Evolutionary conservation across 2,888 invertebrate species (phyloP).

Genomic region (Lapara coniferarum): DNA sequence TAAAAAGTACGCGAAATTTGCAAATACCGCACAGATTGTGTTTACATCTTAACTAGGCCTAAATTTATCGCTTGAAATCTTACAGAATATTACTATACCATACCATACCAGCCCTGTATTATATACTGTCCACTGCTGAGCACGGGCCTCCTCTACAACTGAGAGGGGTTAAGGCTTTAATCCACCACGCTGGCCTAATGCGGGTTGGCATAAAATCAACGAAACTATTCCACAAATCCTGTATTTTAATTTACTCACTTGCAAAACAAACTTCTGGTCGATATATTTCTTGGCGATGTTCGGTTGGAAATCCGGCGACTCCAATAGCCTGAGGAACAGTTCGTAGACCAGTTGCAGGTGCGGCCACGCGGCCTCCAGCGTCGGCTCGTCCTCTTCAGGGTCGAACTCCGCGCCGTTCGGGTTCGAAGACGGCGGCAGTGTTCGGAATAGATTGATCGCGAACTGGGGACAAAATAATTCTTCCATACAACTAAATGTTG

Average conservation of each 20-base stretch:
- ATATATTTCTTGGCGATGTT: constrained; percentile 96
- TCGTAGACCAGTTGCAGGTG: constrained; percentile 93
- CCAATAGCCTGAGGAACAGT: constrained; percentile 91
- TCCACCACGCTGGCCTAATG: too few species aligned
- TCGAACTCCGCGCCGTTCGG: constrained; percentile 95
- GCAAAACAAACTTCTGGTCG: constrained; percentile 97
- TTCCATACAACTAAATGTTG: too few species aligned
- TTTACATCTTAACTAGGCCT: too few species aligned
- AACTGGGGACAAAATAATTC: constrained; percentile 80
- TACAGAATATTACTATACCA: too few species aligned
- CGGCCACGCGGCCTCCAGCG: constrained; percentile 97
- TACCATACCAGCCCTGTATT: too few species aligned
- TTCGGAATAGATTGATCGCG: constrained; percentile 93
- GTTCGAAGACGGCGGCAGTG: constrained; percentile 93
- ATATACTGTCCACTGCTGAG: too few species aligned
- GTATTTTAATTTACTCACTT: constrained; percentile 81
- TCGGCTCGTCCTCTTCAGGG: constrained; percentile 98
- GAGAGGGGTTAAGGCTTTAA: too few species aligned
- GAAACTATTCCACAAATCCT: not conserved
- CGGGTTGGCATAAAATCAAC: too few species aligned
- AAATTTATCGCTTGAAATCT: too few species aligned
- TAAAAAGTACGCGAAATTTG: too few species aligned
- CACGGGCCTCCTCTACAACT: too few species aligned
- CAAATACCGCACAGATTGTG: too few species aligned
- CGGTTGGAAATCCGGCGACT: constrained; percentile 96